Evolutionary conservation across 2,113 vertebrate genomes (phyloP), one percentile per base, ranked within the genome.

Genomic region (Hippocampus zosterae): DNA sequence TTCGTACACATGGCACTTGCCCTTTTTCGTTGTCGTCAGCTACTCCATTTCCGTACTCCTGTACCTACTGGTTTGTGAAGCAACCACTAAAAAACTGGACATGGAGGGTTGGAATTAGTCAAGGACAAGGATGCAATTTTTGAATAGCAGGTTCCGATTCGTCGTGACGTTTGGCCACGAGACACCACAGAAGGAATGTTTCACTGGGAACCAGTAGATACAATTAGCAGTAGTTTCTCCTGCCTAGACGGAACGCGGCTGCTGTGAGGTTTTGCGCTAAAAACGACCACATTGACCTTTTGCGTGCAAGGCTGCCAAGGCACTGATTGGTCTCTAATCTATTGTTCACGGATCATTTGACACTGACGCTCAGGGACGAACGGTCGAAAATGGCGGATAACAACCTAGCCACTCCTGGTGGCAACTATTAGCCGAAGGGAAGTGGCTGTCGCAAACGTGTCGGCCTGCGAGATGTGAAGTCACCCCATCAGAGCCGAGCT

Each of bases 21-120:
- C 60, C 61, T 52, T n/a, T 67, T n/a, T 68, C 40, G 44, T 25
- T 59, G 71, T 69, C 11, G 62, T 40, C 40, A 69, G 46, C 13
- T 40, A 40, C 74, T 75, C 67, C 57, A 77, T 86, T 86, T 5
- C 29, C 29, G 29, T 33, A 33, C 3, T 0, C 82, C 57, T 33
- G 27, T 59, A 88, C 88, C 88, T 92, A 88, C 88, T 91, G 90
- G 89, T 92, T 88, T 90, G 85, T 86, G 79, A 76, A 80, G 88
- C 88, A 91, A 88, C 89, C 89, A 85, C 68, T 84, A 85, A 83
- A 65, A 65, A 78, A 88, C 68, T 88, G 87, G 84, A 87, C 76
- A 90, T 87, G 86, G 86, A 90, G 85, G 85, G 76, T 81, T 88
- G 74, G 65, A 82, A 79, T 65, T 44, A 79, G 4, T 65, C 25